Percentiles rank a stretch among this genome's conserved stretches.
These are phyloP conservation scores for Empis livida DNA, from an alignment of 2,888 invertebrate species.

Conservation along the genomic window DNA sequence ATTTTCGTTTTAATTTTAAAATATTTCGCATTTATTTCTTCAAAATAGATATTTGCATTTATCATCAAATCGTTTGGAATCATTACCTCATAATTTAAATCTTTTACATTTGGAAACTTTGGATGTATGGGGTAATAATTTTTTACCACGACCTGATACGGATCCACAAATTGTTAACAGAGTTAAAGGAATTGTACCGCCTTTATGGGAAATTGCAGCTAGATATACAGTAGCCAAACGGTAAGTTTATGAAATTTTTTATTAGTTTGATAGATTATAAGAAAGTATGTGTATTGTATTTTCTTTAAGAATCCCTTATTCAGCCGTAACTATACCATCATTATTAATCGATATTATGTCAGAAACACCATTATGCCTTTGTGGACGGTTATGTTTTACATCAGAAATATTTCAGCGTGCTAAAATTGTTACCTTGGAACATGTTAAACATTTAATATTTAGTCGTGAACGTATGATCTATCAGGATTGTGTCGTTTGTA, in stretches of 20 bases:
- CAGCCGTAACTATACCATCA: constrained; percentile 21
- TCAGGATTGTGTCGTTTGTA: constrained; percentile 28
- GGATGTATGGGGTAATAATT: constrained; percentile 32
- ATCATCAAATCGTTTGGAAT: constrained; percentile 27
- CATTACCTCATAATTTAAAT: constrained; percentile 28
- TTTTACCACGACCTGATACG: constrained; percentile 11
- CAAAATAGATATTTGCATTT: constrained; percentile 24
- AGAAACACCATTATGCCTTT: constrained; percentile 29
- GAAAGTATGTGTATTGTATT: background rate
- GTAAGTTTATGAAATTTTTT: background rate
- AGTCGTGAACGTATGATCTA: constrained; percentile 32
- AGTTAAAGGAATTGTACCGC: constrained; percentile 8
- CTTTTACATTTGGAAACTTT: constrained; percentile 24
- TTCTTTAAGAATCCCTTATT: constrained; percentile 21
- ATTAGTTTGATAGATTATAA: background rate
- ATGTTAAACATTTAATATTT: constrained; percentile 28
- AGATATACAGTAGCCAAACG: constrained; percentile 18
- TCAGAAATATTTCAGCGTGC: constrained; percentile 23
- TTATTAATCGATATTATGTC: constrained; percentile 26
- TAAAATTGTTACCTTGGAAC: constrained; percentile 23
- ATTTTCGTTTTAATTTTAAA: too few species aligned
- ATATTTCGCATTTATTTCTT: too few species aligned
- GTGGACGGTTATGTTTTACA: constrained; percentile 27
- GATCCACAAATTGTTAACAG: background rate
- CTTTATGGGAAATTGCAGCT: constrained; percentile 27